A percentile compares a stretch with the other conserved stretches of the same genome.
Evolutionary conservation across 2,797 vertebrate genomes (phyloP).

Genomic region (Setipinna tenuifilis): DNA sequence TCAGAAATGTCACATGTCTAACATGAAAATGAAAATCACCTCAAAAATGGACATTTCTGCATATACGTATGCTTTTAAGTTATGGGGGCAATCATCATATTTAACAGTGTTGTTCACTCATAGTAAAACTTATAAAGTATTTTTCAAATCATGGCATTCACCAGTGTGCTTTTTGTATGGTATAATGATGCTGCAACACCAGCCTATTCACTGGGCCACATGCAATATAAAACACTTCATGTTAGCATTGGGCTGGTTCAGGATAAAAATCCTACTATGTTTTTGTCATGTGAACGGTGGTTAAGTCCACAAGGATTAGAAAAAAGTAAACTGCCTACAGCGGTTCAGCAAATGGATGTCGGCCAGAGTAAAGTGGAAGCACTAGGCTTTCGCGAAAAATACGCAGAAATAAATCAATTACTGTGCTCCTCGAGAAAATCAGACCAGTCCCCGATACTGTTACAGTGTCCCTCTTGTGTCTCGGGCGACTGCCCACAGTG

Average conservation of each 20-base stretch:
- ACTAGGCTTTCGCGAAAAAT: not conserved
- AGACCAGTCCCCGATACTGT: constrained; percentile 23
- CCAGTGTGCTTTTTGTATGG: not conserved
- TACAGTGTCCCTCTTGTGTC: constrained; percentile 9
- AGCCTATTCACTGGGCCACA: not conserved
- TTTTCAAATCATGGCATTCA: not conserved
- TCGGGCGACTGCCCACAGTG: constrained; percentile 48
- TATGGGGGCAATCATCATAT: not conserved
- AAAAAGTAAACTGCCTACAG: not conserved
- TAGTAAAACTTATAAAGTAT: not conserved
- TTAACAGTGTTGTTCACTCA: not conserved
- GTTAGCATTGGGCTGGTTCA: not conserved
- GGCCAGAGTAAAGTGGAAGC: not conserved
- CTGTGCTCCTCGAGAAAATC: constrained; percentile 26
- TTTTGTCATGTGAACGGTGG: not conserved
- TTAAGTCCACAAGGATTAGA: not conserved
- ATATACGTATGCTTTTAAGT: not conserved
- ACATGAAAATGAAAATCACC: not conserved
- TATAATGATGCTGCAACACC: not conserved
- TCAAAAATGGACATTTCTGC: not conserved
- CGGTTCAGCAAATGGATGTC: not conserved
- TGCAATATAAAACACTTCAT: not conserved
- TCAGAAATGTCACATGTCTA: not conserved
- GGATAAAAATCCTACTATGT: not conserved
- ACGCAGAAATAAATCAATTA: constrained; percentile 43